Conservation (phyloP, 2,113 vertebrate genomes). For the Forbesichthys agassizii region DNA sequence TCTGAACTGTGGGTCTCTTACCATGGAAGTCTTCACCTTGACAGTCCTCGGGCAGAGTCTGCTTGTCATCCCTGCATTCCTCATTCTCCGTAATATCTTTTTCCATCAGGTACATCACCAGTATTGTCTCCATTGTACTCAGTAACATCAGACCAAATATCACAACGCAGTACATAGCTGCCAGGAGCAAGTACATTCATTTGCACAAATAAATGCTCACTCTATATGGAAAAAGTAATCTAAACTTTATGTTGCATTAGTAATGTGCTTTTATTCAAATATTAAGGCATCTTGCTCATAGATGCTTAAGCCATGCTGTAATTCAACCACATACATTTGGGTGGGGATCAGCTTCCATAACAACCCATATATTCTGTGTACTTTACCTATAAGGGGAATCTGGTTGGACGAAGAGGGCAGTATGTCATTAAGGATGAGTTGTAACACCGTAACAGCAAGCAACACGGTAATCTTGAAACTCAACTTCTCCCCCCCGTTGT, state of each 20-base stretch:
- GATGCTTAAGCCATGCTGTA: no score
- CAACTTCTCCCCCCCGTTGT: constrained; percentile 60
- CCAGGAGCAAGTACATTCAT: background rate
- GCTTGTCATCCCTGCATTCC: background rate
- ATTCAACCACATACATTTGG: no score
- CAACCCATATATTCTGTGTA: no score
- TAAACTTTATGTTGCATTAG: no score
- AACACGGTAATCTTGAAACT: background rate
- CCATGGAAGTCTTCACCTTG: no score
- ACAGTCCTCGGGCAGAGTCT: no score
- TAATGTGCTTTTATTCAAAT: no score
- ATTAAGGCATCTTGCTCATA: no score
- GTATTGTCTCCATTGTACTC: constrained; percentile 42
- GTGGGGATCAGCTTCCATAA: no score
- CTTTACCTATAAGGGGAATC: constrained; percentile 20
- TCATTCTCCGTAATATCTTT: constrained; percentile 9
- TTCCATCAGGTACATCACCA: constrained; percentile 38
- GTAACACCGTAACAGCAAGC: background rate
- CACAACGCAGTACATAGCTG: constrained; percentile 68
- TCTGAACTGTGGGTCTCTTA: no score
- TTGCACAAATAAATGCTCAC: background rate
- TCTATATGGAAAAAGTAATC: no score
- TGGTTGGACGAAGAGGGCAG: background rate
- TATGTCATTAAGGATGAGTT: constrained; percentile 9
- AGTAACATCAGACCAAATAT: constrained; percentile 69